Evolutionary conservation across 2,113 vertebrate genomes (phyloP).

Genomic region (Struthidea cinerea): DNA sequence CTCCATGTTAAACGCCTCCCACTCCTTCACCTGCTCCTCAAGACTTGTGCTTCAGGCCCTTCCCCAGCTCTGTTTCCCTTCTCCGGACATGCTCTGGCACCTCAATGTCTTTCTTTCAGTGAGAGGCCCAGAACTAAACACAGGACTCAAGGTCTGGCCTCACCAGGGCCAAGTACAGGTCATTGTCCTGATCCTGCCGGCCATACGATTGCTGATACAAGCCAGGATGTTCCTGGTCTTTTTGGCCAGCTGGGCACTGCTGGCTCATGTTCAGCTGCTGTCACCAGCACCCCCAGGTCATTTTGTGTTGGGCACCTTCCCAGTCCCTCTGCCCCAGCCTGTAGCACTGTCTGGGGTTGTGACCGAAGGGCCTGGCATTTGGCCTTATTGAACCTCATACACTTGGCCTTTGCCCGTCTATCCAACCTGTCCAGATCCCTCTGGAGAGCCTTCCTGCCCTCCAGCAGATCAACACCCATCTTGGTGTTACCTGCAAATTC

Average conservation of each 20-base stretch:
- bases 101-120: neutral
- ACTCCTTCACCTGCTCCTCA: neutral
- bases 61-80: neutral
- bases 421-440: neutral
- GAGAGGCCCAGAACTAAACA: neutral
- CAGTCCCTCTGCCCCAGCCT: neutral
- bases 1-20: neutral
- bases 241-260: neutral
- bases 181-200: neutral
- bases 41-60: neutral
- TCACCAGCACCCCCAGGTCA: neutral
- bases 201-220: neutral
- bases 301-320: neutral
- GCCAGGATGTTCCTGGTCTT: neutral
- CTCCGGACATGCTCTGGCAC: neutral
- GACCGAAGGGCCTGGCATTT: too few species aligned
- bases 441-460: neutral
- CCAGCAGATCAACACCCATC: neutral
- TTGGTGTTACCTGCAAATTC: neutral
- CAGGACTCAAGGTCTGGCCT: neutral
- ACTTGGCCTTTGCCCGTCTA: neutral
- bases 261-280: neutral
- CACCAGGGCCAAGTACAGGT: accelerated
- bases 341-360: neutral
- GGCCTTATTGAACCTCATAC: neutral